phyloP scores from a whole-genome alignment of 2,888 invertebrate species.

The Macropis europaea region DNA sequence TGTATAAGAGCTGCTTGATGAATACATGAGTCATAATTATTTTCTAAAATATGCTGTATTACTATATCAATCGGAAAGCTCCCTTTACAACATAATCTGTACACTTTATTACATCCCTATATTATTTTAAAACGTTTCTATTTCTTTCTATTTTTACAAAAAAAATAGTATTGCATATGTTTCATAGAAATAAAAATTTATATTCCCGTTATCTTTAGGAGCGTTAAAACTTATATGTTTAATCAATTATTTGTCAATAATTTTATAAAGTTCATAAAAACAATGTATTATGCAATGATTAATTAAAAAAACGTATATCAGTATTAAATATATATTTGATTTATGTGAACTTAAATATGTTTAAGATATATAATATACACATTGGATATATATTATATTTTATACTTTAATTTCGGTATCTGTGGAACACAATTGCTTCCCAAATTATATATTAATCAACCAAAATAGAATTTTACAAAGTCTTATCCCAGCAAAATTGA shows the following conservation, averaged over 20 bases:
- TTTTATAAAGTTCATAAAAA: background rate
- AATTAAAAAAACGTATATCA: constrained; percentile 23
- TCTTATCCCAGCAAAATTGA: constrained; percentile 7
- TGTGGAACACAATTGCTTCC: constrained; percentile 6
- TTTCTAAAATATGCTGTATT: constrained; percentile 61
- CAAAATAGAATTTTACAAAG: background rate
- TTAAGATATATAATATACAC: constrained; percentile 22
- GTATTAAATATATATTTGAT: constrained; percentile 41
- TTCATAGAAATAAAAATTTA: background rate
- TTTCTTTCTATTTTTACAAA: constrained; percentile 2
- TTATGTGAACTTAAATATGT: constrained; percentile 20
- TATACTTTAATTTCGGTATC: constrained; percentile 18
- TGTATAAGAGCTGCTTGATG: constrained; percentile 68
- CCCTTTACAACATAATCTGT: constrained; percentile 9
- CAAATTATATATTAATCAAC: constrained; percentile 3
- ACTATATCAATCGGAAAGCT: constrained; percentile 14
- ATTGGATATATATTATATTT: constrained; percentile 28
- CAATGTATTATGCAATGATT: constrained; percentile 16
- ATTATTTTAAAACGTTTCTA: constrained; percentile 1
- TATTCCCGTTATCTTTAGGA: background rate
- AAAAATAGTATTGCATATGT: background rate
- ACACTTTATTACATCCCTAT: constrained; percentile 2
- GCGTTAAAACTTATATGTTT: background rate
- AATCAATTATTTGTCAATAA: background rate
- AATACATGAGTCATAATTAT: constrained; percentile 71